Evolutionary conservation across 2,113 vertebrate species (phyloP).

Genomic region (Aptenodytes patagonicus): DNA sequence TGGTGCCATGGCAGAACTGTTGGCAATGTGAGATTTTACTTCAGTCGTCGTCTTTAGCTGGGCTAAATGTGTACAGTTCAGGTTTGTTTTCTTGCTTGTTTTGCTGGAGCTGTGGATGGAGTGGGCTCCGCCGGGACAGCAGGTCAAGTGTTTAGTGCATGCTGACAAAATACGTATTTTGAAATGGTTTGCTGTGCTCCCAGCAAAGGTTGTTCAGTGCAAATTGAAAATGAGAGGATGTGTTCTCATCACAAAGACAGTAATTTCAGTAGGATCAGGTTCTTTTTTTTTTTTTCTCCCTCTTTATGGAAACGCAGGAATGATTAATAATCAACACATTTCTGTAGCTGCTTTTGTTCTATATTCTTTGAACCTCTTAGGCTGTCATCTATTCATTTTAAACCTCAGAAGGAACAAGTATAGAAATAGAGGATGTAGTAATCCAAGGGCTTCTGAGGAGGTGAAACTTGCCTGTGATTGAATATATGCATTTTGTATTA

Average conservation of each 20-base stretch:
- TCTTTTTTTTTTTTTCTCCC: neutral
- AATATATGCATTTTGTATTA: neutral
- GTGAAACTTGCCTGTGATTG: neutral
- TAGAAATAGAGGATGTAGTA: slow-evolving; percentile 19
- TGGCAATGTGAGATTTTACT: accelerated
- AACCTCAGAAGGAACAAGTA: neutral
- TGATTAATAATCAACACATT: slow-evolving; percentile 51
- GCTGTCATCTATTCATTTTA: slow-evolving; percentile 44
- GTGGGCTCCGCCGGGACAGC: neutral
- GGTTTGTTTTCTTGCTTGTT: neutral
- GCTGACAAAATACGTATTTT: neutral
- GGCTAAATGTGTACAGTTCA: accelerated
- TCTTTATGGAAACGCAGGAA: neutral
- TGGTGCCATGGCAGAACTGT: neutral
- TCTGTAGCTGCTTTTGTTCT: slow-evolving; percentile 37
- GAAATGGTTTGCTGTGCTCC: neutral
- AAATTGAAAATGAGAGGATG: neutral
- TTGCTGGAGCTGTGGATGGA: neutral
- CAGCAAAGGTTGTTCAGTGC: neutral
- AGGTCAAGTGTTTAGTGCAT: neutral
- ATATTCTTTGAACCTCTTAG: slow-evolving; percentile 15
- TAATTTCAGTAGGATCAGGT: neutral
- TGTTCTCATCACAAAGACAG: neutral
- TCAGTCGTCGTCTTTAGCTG: accelerated
- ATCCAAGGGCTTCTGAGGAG: neutral